phyloP scores from a whole-genome alignment of 1,140 invertebrate species.

The Aleiodes sp. region DNA sequence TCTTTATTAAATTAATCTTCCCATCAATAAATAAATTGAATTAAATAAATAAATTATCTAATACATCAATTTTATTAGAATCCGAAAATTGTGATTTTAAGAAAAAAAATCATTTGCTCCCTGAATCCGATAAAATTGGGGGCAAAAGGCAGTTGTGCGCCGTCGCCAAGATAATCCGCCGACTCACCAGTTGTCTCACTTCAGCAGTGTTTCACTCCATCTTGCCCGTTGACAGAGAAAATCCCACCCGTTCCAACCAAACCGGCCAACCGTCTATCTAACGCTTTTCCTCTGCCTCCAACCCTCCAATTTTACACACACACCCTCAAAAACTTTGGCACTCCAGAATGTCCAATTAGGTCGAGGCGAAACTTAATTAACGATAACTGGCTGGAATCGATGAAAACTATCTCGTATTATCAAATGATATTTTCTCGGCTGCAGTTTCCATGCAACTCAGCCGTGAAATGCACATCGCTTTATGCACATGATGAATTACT shows the following conservation, averaged over 20 bases:
- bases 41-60: too few relatives aligned
- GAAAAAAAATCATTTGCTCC: slow-evolving; percentile 30
- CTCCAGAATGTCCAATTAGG: slow-evolving; percentile 57
- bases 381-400: slow-evolving; percentile 38
- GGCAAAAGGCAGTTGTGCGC: slow-evolving; percentile 31
- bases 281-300: background rate
- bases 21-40: too few relatives aligned
- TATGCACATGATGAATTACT: slow-evolving; percentile 3
- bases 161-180: slow-evolving; percentile 52
- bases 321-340: too few relatives aligned
- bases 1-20: too few relatives aligned
- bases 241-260: slow-evolving; percentile 49
- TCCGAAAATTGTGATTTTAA: background rate
- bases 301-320: background rate
- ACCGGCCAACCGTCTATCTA: slow-evolving; percentile 40
- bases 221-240: slow-evolving; percentile 65
- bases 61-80: too few relatives aligned
- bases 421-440: background rate
- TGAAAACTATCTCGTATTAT: slow-evolving; percentile 38
- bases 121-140: slow-evolving; percentile 1
- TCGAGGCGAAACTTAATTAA: slow-evolving; percentile 62
- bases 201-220: slow-evolving; percentile 64
- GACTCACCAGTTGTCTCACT: slow-evolving; percentile 62
- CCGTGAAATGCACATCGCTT: background rate
- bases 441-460: background rate